Conservation (phyloP, 2,113 vertebrate genomes). For the Hemiprocne comata region DNA sequence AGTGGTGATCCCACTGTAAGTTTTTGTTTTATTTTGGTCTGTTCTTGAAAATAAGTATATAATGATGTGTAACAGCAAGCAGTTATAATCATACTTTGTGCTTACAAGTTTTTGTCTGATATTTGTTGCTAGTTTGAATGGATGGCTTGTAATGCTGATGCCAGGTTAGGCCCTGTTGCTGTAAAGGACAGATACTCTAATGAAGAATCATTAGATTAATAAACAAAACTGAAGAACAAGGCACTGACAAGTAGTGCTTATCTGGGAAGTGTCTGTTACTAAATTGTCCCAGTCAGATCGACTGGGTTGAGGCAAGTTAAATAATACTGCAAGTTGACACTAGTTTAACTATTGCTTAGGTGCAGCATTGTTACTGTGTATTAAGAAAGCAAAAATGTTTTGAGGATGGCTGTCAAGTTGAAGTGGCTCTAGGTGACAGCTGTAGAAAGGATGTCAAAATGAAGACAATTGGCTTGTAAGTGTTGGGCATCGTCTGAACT, state of each 20-base stretch:
- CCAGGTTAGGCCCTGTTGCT: not conserved
- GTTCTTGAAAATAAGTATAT: not conserved
- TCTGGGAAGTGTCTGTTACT: not conserved
- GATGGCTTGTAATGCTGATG: not conserved
- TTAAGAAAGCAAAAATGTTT: not conserved
- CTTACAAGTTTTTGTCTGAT: not conserved
- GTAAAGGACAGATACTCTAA: not conserved
- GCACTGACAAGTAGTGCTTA: not conserved
- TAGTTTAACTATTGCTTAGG: not conserved
- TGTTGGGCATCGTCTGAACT: not conserved
- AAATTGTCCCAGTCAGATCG: not conserved
- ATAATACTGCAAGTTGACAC: not conserved
- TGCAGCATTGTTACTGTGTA: not conserved
- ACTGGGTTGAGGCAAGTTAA: not conserved
- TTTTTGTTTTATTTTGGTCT: not conserved
- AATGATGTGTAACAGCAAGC: not conserved
- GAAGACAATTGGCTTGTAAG: not conserved
- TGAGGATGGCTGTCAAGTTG: not conserved
- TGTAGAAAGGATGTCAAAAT: not conserved
- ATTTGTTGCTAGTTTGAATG: not conserved
- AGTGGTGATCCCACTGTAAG: constrained; percentile 93
- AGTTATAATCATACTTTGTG: not conserved
- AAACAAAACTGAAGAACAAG: not conserved
- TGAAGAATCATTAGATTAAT: not conserved
- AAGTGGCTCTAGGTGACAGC: not conserved